Evolutionary conservation across 2,113 vertebrate genomes (phyloP), one percentile per base, ranked within the genome.

Genomic region (Sander vitreus): DNA sequence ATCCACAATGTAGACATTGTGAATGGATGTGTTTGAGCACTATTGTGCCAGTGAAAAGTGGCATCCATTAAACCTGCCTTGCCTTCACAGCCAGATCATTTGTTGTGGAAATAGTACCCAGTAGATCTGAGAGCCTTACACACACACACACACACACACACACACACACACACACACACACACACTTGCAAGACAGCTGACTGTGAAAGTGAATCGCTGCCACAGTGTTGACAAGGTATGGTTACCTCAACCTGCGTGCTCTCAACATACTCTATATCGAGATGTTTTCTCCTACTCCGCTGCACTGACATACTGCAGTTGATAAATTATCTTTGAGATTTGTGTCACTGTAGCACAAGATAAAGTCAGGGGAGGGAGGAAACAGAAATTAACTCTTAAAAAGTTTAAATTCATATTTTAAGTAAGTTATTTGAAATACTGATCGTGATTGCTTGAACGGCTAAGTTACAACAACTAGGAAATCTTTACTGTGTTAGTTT

Each of bases 21-120:
- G 33, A 86, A 84, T 73, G 60, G 45, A 73, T 43, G 58, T 43
- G 54, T 80, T 73, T 58, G 39, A 78, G 80, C 50, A 75, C 59
- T 60, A 69, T 30, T 81, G 23, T 63, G 39, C 27, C 30, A 25
- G 67, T 79, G 60, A 77, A 80, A 87, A 70, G 45, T 27, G 36
- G 58, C 68, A 64, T 21, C 55, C 60, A 58, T 74, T 70, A 66
- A 86, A 84, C 80, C 84, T 87, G 71, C 65, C 43, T 71, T 71
- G 62, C 36, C 58, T 62, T 77, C 60, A 33, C 66, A 82, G 76
- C 67, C 51, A 67, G 73, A 83, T 21, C 1, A 21, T 36, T 80
- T 80, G 48, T 48, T 71, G 67, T 23, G 53, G 65, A 60, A 80
- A 84, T 18, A 33, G 39, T 47, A 65, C 30, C 48, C 36, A 27